Evolutionary conservation across 2,888 invertebrate species (phyloP).

Genomic region (Apotomis betuletana): DNA sequence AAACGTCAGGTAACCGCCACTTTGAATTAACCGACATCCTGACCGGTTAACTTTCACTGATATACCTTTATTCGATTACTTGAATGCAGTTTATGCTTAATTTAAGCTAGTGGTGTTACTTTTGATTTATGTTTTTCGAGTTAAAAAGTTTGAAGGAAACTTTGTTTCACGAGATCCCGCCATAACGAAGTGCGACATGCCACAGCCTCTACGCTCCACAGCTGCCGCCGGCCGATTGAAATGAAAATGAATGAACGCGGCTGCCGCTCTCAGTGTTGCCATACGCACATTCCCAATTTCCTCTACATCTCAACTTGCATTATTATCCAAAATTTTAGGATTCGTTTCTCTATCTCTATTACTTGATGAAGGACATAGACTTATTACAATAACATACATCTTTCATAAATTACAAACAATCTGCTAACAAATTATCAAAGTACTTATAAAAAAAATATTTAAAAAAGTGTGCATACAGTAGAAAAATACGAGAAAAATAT

Average conservation of each 20-base stretch:
- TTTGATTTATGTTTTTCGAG: conserved; percentile 59
- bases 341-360: too few relatives aligned
- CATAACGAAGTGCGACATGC: conserved; percentile 57
- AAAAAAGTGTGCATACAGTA: too few relatives aligned
- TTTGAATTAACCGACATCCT: conserved; percentile 83
- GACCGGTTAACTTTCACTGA: conserved; percentile 75
- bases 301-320: not conserved
- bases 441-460: too few relatives aligned
- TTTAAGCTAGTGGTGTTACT: conserved; percentile 49
- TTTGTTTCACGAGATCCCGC: conserved; percentile 76
- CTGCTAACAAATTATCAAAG: too few relatives aligned
- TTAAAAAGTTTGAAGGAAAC: conserved; percentile 73
- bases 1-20: conserved; percentile 84
- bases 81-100: conserved; percentile 53
- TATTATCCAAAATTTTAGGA: too few relatives aligned
- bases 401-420: too few relatives aligned
- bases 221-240: conserved; percentile 72
- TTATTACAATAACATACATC: too few relatives aligned
- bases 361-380: too few relatives aligned
- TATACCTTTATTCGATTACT: conserved; percentile 51
- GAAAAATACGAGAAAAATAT: too few relatives aligned
- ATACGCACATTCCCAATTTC: conserved; percentile 43
- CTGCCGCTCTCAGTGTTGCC: conserved; percentile 55
- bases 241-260: conserved; percentile 51
- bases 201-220: conserved; percentile 49